A percentile compares a stretch with the other conserved stretches of the same genome.
Conservation (phyloP, 2,888 invertebrate species). For the Parapristionchus giblindavisi region DNA sequence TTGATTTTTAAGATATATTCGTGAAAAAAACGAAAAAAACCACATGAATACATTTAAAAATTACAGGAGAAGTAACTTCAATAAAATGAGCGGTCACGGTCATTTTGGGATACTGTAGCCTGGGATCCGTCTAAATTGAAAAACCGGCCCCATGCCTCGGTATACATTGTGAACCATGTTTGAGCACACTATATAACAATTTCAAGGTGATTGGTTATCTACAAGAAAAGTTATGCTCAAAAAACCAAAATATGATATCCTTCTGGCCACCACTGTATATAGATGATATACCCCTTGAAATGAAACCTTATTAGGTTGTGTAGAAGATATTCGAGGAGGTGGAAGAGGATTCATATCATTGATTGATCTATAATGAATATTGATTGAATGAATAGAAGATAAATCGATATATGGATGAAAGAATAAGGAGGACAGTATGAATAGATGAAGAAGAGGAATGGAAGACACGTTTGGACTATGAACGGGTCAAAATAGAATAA, state of each 20-base stretch:
- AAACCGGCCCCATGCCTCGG: no score
- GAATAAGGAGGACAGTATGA: conserved; percentile 15
- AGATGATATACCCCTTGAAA: conserved; percentile 17
- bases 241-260: neutral
- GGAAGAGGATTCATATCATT: conserved; percentile 6
- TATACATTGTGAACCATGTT: no score
- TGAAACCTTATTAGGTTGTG: conserved; percentile 18
- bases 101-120: no score
- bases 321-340: conserved; percentile 1
- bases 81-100: no score
- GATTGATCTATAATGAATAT: neutral
- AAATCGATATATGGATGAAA: neutral
- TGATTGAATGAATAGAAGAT: neutral
- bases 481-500: conserved; percentile 2
- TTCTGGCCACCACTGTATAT: neutral
- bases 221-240: neutral
- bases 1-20: no score
- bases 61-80: no score
- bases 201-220: neutral
- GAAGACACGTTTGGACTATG: conserved; percentile 7
- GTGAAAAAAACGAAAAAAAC: no score
- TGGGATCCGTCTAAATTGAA: no score
- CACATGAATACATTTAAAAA: no score
- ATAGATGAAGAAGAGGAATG: neutral
- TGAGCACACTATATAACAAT: no score